phyloP scores from a whole-genome alignment of 2,797 vertebrate species.

The Gymnothorax reevesii region DNA sequence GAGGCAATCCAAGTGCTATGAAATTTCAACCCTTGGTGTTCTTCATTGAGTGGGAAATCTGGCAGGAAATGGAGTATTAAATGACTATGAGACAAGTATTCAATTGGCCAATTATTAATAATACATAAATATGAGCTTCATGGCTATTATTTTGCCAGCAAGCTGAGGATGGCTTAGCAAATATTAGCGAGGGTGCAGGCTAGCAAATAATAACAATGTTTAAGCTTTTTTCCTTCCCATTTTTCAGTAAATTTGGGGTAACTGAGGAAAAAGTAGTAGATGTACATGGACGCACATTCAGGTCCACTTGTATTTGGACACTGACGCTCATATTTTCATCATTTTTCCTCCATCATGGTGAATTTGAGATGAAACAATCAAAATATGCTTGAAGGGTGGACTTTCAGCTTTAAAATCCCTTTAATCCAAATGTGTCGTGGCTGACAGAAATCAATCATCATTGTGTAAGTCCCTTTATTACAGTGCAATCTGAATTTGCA shows the following conservation, averaged over 20 bases:
- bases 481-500: too few species aligned
- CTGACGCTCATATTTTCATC: too few species aligned
- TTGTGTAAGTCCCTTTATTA: too few species aligned
- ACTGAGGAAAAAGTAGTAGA: background rate
- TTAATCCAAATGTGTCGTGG: too few species aligned
- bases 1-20: background rate
- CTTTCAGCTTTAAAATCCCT: too few species aligned
- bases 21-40: background rate
- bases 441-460: too few species aligned
- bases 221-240: background rate
- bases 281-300: too few species aligned
- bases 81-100: background rate
- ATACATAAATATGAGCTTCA: background rate
- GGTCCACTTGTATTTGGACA: too few species aligned
- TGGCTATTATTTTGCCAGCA: background rate
- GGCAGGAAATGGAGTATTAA: background rate
- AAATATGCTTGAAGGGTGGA: too few species aligned
- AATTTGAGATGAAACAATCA: too few species aligned
- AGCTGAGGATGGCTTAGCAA: background rate
- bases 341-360: too few species aligned
- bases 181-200: background rate
- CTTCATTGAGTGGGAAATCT: background rate
- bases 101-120: background rate
- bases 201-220: background rate
- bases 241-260: background rate